Percentiles rank a stretch among this genome's conserved stretches.
Evolutionary conservation across 1,140 invertebrate genomes (phyloP).

Genomic region (Adelges cooleyi): DNA sequence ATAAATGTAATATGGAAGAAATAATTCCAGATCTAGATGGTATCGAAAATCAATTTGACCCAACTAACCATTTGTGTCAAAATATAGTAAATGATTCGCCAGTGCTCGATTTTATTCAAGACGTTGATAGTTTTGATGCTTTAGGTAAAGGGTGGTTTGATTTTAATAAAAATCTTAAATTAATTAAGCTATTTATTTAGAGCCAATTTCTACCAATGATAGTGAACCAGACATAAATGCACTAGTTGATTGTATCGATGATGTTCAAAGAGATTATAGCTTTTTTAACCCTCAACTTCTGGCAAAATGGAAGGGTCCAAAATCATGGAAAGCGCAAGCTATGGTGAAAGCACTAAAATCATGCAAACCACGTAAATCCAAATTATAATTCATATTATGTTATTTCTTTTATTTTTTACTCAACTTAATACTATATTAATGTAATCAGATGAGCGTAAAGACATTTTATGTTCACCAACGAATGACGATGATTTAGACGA

Average conservation of each 20-base stretch:
- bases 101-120: too few species aligned
- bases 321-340: neutral
- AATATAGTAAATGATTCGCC: neutral
- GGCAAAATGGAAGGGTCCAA: slow-evolving; percentile 6
- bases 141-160: too few species aligned
- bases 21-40: neutral
- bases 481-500: neutral
- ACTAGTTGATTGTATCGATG: neutral
- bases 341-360: neutral
- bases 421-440: too few species aligned
- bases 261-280: neutral
- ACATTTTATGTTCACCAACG: neutral
- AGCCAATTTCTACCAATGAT: neutral
- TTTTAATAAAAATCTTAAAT: too few species aligned
- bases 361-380: neutral
- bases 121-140: too few species aligned
- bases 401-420: too few species aligned
- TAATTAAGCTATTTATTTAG: too few species aligned
- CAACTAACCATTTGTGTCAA: neutral
- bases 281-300: neutral
- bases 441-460: neutral
- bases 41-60: neutral
- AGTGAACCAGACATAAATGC: neutral
- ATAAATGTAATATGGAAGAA: neutral
- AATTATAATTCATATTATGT: too few species aligned